Conservation (phyloP, 2,888 invertebrate species). For the Phyllotreta striolata region DNA sequence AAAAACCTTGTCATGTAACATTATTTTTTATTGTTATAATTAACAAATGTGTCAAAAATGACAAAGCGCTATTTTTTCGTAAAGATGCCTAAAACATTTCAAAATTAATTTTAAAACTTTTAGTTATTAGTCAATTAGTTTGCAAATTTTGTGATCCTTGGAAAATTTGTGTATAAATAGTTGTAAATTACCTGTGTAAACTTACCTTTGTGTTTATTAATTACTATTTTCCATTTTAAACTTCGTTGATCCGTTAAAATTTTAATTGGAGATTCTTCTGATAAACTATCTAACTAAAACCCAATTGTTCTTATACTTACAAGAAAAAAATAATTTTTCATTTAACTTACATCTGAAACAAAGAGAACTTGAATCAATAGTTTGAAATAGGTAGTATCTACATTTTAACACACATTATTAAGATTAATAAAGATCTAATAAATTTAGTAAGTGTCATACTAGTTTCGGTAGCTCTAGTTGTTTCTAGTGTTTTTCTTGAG, state of each 20-base stretch:
- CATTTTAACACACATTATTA: slow-evolving; percentile 1
- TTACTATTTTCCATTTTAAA: slow-evolving; percentile 48
- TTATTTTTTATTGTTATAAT: not conserved
- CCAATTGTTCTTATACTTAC: not conserved
- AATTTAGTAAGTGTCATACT: not conserved
- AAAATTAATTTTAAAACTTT: too few relatives aligned
- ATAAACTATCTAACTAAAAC: not conserved
- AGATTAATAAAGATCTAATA: not conserved
- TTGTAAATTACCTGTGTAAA: not conserved
- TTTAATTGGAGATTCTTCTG: too few relatives aligned
- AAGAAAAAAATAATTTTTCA: slow-evolving; percentile 14
- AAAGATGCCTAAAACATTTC: slow-evolving; percentile 12
- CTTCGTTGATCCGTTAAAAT: slow-evolving; percentile 22
- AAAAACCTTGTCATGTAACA: slow-evolving; percentile 19
- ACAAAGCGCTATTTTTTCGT: slow-evolving; percentile 22
- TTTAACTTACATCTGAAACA: slow-evolving; percentile 32
- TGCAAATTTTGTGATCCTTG: too few relatives aligned
- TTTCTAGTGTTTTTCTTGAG: not conserved
- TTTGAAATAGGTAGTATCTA: not conserved
- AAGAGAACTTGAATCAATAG: not conserved
- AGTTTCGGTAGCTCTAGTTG: not conserved
- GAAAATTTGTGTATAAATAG: not conserved
- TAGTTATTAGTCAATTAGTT: not conserved
- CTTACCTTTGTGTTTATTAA: slow-evolving; percentile 43
- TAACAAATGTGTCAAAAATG: slow-evolving; percentile 4